Evolutionary conservation across 2,888 invertebrate species (phyloP), one percentile per base, ranked within the genome.

Genomic region (Hanleya hanleyi): DNA sequence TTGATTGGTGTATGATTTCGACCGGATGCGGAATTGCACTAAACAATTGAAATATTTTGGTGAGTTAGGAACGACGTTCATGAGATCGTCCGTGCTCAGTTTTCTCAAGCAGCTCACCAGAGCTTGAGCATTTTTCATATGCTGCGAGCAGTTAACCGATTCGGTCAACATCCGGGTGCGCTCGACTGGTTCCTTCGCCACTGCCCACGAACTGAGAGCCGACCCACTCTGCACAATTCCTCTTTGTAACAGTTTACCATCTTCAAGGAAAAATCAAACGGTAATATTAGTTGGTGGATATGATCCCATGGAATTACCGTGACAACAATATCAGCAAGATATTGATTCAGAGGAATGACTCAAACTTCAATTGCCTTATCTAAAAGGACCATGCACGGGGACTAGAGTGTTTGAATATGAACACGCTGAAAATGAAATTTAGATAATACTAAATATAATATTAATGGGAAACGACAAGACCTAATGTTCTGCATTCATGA

Each of bases 141-240:
- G 61, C 22, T 57, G 50, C 2, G 78, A 69, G 50, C 82, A 82
- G 75, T 81, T 82, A 18, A 82, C 73, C 9, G 62, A 50, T 26
- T 72, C 67, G 6, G 80, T 76, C 35, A 82, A 68, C 37, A 77
- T 51, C 18, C 67, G 57, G 61, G 80, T 74, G 61, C 72, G 75
- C n/a, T 64, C 57, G 9, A 75, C 49, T 12, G 83, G 83, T 62
- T 78, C 70, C n/a, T 69, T 29, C 15, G 73, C 69, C 36, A 81
- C 65, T 5, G 82, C 80, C 82, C 84, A 83, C 12, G 74, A 69
- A 47, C 78, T 77, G 57, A 84, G 67, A 18, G 82, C 77, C 5
- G 96, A 95, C 4, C 97, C 96, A 72, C 97, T 95, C 95, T 97
- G 95, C 75, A 98, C 92, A 86, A 98, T 96, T 15, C 96, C 95